phyloP scores from a whole-genome alignment of 2,113 vertebrate genomes.

The Amazona vittata region DNA sequence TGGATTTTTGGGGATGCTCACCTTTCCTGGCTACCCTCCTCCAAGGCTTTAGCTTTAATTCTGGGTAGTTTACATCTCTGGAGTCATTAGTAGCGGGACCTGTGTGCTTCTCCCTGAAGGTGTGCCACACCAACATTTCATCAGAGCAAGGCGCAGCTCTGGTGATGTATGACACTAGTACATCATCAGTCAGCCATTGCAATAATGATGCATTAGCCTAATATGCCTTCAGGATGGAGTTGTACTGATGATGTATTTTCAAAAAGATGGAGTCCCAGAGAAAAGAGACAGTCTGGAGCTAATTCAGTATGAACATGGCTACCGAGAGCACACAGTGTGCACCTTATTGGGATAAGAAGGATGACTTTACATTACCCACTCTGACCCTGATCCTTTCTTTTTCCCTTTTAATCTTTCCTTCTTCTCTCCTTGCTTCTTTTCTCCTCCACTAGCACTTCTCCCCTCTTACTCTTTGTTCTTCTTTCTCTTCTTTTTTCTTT shows the following conservation, averaged over 20 bases:
- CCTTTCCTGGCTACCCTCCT: not conserved
- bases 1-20: not conserved
- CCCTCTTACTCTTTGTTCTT: not conserved
- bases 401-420: slow-evolving; percentile 29
- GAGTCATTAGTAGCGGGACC: not conserved
- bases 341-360: slow-evolving; percentile 40
- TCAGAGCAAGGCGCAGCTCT: not conserved
- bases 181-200: slow-evolving; percentile 63
- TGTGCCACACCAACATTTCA: slow-evolving; percentile 56
- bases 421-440: not conserved
- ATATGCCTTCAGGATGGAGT: slow-evolving; percentile 70
- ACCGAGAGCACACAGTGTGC: not conserved
- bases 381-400: slow-evolving; percentile 41
- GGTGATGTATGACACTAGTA: slow-evolving; percentile 56
- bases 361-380: slow-evolving; percentile 1
- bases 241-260: slow-evolving; percentile 64
- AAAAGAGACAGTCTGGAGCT: slow-evolving; percentile 54
- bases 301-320: slow-evolving; percentile 28
- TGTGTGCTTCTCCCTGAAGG: slow-evolving; percentile 34
- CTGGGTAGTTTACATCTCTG: slow-evolving; percentile 2
- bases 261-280: slow-evolving; percentile 51
- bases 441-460: not conserved
- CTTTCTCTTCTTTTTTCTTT: not conserved
- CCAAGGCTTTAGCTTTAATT: slow-evolving; percentile 42
- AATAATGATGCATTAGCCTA: slow-evolving; percentile 73